phyloP scores from a whole-genome alignment of 2,113 vertebrate genomes.

The Apaloderma vittatum region DNA sequence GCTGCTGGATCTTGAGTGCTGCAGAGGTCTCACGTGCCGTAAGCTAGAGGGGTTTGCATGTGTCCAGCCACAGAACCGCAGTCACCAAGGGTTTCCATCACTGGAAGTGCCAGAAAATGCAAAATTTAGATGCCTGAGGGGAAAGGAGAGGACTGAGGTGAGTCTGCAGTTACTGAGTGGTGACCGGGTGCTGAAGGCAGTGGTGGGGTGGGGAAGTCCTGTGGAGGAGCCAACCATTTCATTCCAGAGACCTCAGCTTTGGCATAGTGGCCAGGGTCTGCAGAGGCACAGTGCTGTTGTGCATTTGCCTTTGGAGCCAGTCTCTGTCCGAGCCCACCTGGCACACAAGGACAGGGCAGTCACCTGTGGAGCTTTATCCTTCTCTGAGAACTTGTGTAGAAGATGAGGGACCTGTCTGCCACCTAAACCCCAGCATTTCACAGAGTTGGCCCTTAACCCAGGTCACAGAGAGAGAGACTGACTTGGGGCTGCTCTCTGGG shows the following conservation, averaged over 20 bases:
- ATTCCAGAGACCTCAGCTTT: background rate
- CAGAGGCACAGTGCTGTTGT: background rate
- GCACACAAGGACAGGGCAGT: background rate
- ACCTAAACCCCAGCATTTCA: background rate
- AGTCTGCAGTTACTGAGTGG: background rate
- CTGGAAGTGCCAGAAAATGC: background rate
- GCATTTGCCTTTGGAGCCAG: background rate
- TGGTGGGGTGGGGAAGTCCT: background rate
- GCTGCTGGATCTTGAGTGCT: background rate
- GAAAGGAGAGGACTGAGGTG: background rate
- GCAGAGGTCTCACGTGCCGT: background rate
- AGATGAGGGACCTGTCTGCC: background rate
- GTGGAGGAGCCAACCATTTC: background rate
- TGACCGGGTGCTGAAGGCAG: background rate
- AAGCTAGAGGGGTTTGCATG: background rate
- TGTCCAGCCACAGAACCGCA: background rate
- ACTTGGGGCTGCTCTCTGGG: background rate
- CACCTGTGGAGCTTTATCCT: background rate
- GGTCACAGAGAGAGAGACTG: background rate
- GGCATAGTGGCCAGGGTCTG: rapidly evolving
- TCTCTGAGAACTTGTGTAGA: background rate
- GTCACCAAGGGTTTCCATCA: background rate
- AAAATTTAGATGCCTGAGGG: background rate
- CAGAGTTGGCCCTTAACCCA: background rate
- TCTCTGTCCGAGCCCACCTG: rapidly evolving